Evolutionary conservation across 2,888 invertebrate species (phyloP).

Genomic region (Ochropleura plecta): DNA sequence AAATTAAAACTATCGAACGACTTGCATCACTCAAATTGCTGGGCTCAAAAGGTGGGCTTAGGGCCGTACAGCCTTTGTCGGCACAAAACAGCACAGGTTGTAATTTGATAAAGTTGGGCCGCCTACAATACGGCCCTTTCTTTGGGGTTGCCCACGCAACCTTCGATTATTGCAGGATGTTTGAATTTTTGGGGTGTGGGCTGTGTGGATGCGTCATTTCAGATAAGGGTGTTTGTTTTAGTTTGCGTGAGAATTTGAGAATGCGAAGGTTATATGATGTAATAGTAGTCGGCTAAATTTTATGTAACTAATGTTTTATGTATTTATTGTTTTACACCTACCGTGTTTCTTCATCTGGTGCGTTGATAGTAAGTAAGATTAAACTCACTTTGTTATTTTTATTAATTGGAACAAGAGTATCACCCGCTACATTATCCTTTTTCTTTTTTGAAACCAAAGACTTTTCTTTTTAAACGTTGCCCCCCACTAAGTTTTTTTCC

Average conservation of each 20-base stretch:
- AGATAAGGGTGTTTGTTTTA: constrained; percentile 35
- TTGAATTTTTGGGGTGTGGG: constrained; percentile 66
- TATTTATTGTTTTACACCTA: background rate
- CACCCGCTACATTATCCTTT: background rate
- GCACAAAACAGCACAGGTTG: constrained; percentile 89
- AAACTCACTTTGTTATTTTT: background rate
- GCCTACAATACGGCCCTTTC: constrained; percentile 88
- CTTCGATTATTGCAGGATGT: constrained; percentile 76
- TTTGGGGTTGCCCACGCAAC: constrained; percentile 87
- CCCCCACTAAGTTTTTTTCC: too few species aligned
- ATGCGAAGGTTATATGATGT: background rate
- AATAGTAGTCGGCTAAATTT: background rate
- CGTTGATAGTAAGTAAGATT: background rate
- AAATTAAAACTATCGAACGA: constrained; percentile 67
- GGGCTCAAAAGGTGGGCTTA: constrained; percentile 76
- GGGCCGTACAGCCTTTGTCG: constrained; percentile 86
- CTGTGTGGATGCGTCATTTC: constrained; percentile 63
- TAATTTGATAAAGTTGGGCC: constrained; percentile 90
- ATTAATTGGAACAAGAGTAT: background rate
- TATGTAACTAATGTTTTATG: background rate
- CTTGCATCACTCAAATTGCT: constrained; percentile 68
- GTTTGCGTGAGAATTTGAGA: constrained; percentile 31
- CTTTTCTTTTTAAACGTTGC: too few species aligned
- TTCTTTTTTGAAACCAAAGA: background rate
- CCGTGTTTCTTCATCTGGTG: background rate